Conservation (phyloP, 2,888 invertebrate genomes). For the Drosophila acutilabella region DNA sequence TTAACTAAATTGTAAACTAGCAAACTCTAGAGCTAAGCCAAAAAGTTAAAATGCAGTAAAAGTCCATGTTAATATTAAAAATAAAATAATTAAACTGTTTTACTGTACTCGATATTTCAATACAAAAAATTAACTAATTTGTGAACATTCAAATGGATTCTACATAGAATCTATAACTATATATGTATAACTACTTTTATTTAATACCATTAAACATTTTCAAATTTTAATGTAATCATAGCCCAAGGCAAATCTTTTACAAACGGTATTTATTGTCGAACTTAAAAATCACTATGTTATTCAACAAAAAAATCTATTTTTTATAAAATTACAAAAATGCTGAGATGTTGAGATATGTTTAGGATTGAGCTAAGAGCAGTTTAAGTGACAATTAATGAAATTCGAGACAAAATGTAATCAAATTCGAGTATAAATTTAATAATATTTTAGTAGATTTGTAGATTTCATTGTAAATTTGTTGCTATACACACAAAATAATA, state of each 20-base stretch:
- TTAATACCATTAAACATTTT: slow-evolving; percentile 9
- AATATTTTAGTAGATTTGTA: slow-evolving; percentile 8
- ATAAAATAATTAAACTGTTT: slow-evolving; percentile 10
- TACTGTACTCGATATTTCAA: slow-evolving; percentile 11
- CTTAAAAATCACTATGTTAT: slow-evolving; percentile 33
- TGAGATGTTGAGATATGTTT: slow-evolving; percentile 31
- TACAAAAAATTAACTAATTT: slow-evolving; percentile 7
- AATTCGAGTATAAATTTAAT: slow-evolving; percentile 56
- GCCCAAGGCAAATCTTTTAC: slow-evolving; percentile 16
- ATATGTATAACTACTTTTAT: neutral
- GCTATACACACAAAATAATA: slow-evolving; percentile 5
- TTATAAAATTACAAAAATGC: slow-evolving; percentile 23
- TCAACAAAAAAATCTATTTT: slow-evolving; percentile 23
- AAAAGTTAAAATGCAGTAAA: slow-evolving; percentile 8
- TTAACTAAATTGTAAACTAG: slow-evolving; percentile 23
- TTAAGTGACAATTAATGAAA: slow-evolving; percentile 20
- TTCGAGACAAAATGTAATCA: slow-evolving; percentile 44
- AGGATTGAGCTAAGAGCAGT: slow-evolving; percentile 26
- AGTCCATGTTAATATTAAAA: slow-evolving; percentile 5
- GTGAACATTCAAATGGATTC: slow-evolving; percentile 16
- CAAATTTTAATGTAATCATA: slow-evolving; percentile 20
- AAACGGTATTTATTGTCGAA: slow-evolving; percentile 38
- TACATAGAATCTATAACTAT: slow-evolving; percentile 3
- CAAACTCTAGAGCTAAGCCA: slow-evolving; percentile 7
- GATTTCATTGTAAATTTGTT: slow-evolving; percentile 16